phyloP scores from a whole-genome alignment of 2,797 vertebrate species.

The Knipowitschia caucasica region DNA sequence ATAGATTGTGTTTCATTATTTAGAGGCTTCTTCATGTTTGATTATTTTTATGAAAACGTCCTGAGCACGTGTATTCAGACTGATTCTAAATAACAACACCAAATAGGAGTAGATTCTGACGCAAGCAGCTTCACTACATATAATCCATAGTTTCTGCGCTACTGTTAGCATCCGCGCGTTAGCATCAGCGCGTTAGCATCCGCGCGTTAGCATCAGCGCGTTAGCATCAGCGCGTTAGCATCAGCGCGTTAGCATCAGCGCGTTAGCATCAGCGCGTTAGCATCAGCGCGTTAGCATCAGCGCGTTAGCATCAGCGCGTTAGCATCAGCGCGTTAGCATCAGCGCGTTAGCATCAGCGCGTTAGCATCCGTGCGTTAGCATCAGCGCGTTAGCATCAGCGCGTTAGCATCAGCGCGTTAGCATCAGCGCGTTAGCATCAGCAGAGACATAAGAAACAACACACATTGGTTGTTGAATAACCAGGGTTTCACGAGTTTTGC shows the following conservation, averaged over 20 bases:
- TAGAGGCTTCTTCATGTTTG: background rate
- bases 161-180: slow-evolving; percentile 1
- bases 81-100: background rate
- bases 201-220: no score
- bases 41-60: background rate
- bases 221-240: background rate
- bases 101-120: background rate
- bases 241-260: background rate
- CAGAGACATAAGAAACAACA: background rate
- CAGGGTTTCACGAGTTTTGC: no score
- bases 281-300: background rate
- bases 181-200: no score
- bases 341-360: background rate
- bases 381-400: background rate
- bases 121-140: background rate
- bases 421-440: background rate
- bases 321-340: background rate
- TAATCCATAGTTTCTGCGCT: slow-evolving; percentile 14
- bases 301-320: background rate
- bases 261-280: no score
- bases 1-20: background rate
- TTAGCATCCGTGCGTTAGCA: no score
- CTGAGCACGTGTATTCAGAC: background rate
- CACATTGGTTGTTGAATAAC: background rate
- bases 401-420: no score